Conservation (phyloP, 2,888 invertebrate genomes). For the Troides helena region DNA sequence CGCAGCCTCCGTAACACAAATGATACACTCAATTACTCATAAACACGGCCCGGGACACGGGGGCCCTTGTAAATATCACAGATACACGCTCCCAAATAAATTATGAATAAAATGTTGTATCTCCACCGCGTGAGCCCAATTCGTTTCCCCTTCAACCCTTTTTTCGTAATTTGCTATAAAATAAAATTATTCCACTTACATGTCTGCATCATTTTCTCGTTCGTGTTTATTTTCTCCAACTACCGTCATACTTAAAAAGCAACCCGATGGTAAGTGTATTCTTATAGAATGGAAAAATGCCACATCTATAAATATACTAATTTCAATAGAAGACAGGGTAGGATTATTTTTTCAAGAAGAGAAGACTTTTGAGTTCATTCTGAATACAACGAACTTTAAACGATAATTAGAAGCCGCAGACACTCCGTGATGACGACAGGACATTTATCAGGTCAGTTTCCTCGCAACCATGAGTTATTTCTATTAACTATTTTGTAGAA, state of each 20-base stretch:
- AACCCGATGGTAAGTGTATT: background rate
- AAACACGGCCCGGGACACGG: conserved; percentile 23
- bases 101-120: conserved; percentile 37
- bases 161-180: conserved; percentile 26
- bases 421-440: too few species aligned
- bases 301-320: too few species aligned
- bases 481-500: too few species aligned
- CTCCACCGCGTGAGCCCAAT: conserved; percentile 33
- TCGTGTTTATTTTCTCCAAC: background rate
- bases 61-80: conserved; percentile 26
- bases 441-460: too few species aligned
- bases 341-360: too few species aligned
- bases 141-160: conserved; percentile 17
- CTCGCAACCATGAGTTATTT: too few species aligned
- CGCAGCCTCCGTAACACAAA: conserved; percentile 21
- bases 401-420: too few species aligned
- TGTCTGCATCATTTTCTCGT: conserved; percentile 10
- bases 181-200: conserved; percentile 20
- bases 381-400: too few species aligned
- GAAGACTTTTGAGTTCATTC: too few species aligned
- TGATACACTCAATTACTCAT: conserved; percentile 30
- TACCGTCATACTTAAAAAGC: background rate
- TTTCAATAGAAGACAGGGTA: too few species aligned
- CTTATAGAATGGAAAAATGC: background rate
- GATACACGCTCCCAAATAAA: conserved; percentile 36